These are phyloP conservation scores for Lasius fuliginosus DNA, from an alignment of 2,888 invertebrate genomes.

Conservation along the genomic window DNA sequence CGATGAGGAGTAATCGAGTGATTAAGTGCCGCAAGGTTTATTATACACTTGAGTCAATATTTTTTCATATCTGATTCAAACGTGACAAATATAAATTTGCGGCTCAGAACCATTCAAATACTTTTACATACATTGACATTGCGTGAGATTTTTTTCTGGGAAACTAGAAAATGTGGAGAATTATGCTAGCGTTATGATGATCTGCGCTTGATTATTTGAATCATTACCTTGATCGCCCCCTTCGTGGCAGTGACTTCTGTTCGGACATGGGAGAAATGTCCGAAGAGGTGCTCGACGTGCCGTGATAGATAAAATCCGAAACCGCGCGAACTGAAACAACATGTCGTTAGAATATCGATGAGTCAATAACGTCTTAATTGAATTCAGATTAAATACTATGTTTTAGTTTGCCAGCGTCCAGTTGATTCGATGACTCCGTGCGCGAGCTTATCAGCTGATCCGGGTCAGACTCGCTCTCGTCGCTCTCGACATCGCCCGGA, in stretches of 20 bases:
- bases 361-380: not conserved
- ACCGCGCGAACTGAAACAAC: constrained; percentile 84
- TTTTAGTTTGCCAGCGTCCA: constrained; percentile 90
- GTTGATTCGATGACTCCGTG: constrained; percentile 92
- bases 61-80: not conserved
- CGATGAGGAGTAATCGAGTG: not conserved
- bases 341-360: not conserved
- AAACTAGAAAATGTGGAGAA: not conserved
- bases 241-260: constrained; percentile 91
- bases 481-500: constrained; percentile 89
- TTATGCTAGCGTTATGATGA: not conserved
- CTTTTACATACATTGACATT: not conserved
- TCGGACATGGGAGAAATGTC: constrained; percentile 93
- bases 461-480: constrained; percentile 92
- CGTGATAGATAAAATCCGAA: constrained; percentile 92
- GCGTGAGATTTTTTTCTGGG: not conserved
- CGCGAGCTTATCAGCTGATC: constrained; percentile 91
- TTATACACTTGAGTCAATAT: not conserved
- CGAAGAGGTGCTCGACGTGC: constrained; percentile 92
- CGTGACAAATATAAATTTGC: not conserved
- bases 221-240: constrained; percentile 90
- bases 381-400: constrained; percentile 87
- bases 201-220: not conserved
- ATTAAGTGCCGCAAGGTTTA: not conserved
- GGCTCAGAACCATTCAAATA: not conserved